Evolutionary conservation across 2,113 vertebrate genomes (phyloP).

Genomic region (Oreochromis aureus): DNA sequence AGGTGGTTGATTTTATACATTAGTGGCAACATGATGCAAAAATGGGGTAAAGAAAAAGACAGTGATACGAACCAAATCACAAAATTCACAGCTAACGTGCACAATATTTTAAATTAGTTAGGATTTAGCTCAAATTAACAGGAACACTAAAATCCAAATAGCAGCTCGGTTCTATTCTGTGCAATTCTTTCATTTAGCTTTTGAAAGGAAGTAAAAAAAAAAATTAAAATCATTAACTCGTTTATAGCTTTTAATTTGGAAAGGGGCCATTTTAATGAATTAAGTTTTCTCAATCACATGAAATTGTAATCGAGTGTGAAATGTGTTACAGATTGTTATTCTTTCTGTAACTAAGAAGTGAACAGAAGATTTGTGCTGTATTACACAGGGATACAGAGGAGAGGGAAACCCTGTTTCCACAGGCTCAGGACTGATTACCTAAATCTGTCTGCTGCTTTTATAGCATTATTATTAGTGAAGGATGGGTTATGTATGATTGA

Average conservation of each 20-base stretch:
- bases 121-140: neutral
- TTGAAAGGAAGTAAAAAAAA: neutral
- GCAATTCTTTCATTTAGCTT: neutral
- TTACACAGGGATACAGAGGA: neutral
- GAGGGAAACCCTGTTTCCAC: neutral
- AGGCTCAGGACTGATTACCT: neutral
- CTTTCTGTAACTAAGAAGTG: neutral
- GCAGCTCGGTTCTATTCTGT: neutral
- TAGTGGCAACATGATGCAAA: neutral
- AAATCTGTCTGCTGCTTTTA: neutral
- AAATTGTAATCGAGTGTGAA: conserved; percentile 9
- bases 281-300: neutral
- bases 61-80: neutral
- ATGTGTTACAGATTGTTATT: neutral
- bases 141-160: neutral
- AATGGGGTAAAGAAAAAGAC: neutral
- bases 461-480: neutral
- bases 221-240: neutral
- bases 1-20: neutral
- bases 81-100: neutral
- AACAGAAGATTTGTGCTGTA: neutral
- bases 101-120: neutral
- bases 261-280: neutral
- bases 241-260: neutral
- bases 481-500: neutral